Evolutionary conservation across 2,888 invertebrate species (phyloP), one percentile per base, ranked within the genome.

Genomic region (Parascotia fuliginaria): DNA sequence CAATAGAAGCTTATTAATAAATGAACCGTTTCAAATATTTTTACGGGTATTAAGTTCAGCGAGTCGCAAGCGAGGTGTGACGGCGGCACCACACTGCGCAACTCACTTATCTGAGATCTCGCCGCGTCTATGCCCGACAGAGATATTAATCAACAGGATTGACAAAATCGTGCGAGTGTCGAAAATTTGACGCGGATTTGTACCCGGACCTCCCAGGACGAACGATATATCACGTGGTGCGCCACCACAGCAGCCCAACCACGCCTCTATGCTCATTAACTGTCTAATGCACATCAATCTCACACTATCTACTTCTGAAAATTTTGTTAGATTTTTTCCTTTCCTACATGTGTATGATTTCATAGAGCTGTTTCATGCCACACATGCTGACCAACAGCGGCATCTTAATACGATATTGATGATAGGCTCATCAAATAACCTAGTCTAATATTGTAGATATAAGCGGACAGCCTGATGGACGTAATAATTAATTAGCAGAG

Each of bases 151-250:
- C 89, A 87, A 76, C 70, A 56, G 65, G 79, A 82, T 89, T 87
- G 89, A 89, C 90, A 90, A 89, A 90, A 89, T 89, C 87, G 85
- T 89, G 87, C 85, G 72, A 84, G 89, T 90, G 91, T 89, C 89
- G 89, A 90, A 89, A 89, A 87, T 89, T 74, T 84, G 86, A 83
- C 79, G 81, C 78, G 75, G 79, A 69, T 65, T 66, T 55, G 73
- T 77, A 73, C 74, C 73, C 71, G 75, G 91, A 90, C 91, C 90
- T 89, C 91, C 89, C 91, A 89, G 80, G 86, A 78, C 70, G 87
- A 84, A 79, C 85, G 76, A 91, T 90, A 89, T 87, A 86, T 91
- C 89, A 89, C 83, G 79, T 78, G 74, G 76, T 67, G 76, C 73
- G 75, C 74, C 73, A 62, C 73, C 60, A 75, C 79, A 81, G 53